Evolutionary conservation across 2,888 invertebrate genomes (phyloP), one percentile per base, ranked within the genome.

Genomic region (Eilema sororculum): DNA sequence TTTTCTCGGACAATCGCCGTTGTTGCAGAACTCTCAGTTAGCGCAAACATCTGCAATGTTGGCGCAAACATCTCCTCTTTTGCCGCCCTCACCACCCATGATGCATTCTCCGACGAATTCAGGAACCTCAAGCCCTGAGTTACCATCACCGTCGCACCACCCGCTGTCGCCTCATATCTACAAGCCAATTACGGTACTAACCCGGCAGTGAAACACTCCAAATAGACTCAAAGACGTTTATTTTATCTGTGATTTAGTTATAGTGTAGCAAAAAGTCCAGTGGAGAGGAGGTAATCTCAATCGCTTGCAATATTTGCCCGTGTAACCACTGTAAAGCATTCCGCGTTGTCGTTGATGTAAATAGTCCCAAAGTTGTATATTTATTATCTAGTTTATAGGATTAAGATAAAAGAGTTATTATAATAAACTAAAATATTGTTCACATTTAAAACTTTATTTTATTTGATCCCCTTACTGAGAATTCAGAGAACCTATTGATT

Each of bases 131-230:
- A 93, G 93, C 77, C 93, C 95, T 30, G 94, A 94, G 80, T 89
- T 94, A 76, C 91, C 92, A 0, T 89, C 92, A 28, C 90, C 92
- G 10, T 87, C 91, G 70, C 93, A 92, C 73, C 95, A 92, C 80
- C 88, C 92, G 1, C 89, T 93, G n/a, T 79, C 94, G 71, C 90
- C 92, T 1, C 95, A 96, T 79, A 95, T 95, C 84, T 95, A 90
- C 91, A 95, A 96, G 81, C 96, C 96, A 2, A 91, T 96, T 76
- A 95, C 96, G 65, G 95, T 96, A 41, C 93, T 96, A 41, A 95
- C 96, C 73, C 93, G 96, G 83, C 96, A 96, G 80, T 95, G 92
- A 93, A 73, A 30, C 81, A 86, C 80, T 80, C 13, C 82, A 78
- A 85, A 84, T 82, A 82, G 76, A 77, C 78, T 73, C 74, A 74